phyloP scores from a whole-genome alignment of 2,113 vertebrate species.

The Chauna torquata region DNA sequence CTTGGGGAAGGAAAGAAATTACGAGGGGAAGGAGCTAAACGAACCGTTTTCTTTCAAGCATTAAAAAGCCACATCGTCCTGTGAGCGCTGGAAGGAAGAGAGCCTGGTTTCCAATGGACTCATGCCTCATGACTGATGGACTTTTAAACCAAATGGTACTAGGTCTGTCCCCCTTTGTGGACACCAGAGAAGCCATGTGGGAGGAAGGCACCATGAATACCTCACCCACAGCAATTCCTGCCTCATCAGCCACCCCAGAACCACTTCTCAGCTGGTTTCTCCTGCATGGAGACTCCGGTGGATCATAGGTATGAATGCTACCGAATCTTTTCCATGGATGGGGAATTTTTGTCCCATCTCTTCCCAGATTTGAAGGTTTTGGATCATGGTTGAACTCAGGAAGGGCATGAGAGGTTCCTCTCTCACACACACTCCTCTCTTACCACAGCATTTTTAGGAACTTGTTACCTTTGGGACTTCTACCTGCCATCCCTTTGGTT shows the following conservation, averaged over 20 bases:
- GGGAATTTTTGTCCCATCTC: not conserved
- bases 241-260: not conserved
- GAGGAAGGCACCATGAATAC: not conserved
- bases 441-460: not conserved
- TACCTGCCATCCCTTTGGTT: not conserved
- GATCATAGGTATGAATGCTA: not conserved
- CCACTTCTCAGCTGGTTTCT: not conserved
- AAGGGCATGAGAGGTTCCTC: not conserved
- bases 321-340: not conserved
- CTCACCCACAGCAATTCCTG: not conserved
- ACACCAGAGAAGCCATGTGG: not conserved
- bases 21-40: not conserved
- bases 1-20: not conserved
- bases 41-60: not conserved
- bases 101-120: not conserved
- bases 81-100: not conserved
- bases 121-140: accelerated
- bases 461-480: not conserved
- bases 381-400: not conserved
- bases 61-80: not conserved
- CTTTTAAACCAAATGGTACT: not conserved
- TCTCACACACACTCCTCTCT: accelerated
- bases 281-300: not conserved
- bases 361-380: not conserved
- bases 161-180: not conserved